Evolutionary conservation across 2,113 vertebrate genomes (phyloP).

Genomic region (Cervus canadensis): DNA sequence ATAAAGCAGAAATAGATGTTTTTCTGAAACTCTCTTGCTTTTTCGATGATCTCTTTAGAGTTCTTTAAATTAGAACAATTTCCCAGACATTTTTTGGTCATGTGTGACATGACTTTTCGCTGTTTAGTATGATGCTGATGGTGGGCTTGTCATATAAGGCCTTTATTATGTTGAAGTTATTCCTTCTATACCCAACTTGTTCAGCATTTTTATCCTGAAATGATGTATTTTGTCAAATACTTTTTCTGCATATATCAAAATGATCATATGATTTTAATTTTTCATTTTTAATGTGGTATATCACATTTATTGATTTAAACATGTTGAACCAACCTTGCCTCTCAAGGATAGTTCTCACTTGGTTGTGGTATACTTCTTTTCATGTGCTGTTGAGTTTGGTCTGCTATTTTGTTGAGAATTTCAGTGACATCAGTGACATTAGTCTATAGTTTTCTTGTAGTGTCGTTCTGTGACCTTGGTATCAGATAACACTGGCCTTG

Average conservation of each 20-base stretch:
- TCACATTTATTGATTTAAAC: neutral
- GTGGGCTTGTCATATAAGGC: neutral
- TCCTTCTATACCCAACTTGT: neutral
- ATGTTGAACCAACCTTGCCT: neutral
- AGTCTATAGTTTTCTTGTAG: neutral
- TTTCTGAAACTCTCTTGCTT: too few species aligned
- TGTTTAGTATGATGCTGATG: neutral
- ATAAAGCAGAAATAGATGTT: too few species aligned
- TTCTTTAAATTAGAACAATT: neutral
- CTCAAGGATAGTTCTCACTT: neutral
- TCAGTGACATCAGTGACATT: neutral
- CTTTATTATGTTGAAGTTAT: neutral
- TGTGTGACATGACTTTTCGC: neutral
- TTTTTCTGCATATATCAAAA: neutral
- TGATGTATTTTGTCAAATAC: neutral
- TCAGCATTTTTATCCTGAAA: neutral
- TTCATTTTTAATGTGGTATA: neutral
- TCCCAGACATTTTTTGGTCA: neutral
- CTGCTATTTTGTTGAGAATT: neutral
- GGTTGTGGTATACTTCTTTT: neutral
- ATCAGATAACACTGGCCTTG: neutral
- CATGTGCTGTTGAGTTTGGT: neutral
- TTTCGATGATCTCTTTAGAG: too few species aligned
- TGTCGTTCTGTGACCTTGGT: neutral
- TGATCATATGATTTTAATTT: neutral